phyloP scores from a whole-genome alignment of 2,888 invertebrate genomes.

The Phorcus lineatus region DNA sequence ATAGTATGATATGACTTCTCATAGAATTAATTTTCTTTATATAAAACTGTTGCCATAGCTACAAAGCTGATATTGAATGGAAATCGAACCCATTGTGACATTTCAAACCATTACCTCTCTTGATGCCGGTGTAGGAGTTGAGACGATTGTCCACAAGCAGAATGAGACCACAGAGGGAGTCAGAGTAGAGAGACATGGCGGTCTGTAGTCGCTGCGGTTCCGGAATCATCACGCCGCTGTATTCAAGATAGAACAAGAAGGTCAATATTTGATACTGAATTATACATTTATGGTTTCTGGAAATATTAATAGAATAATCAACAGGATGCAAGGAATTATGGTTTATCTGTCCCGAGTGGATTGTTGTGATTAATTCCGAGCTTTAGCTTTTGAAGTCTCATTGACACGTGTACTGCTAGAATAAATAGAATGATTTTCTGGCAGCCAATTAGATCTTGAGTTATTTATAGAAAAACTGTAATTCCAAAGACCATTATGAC shows the following conservation, averaged over 20 bases:
- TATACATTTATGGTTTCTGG: too few species aligned
- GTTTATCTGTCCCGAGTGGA: too few species aligned
- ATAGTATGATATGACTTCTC: neutral
- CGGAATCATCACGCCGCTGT: slow-evolving; percentile 81
- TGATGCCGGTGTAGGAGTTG: slow-evolving; percentile 81
- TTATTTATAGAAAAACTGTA: too few species aligned
- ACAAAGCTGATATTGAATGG: neutral
- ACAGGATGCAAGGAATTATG: too few species aligned
- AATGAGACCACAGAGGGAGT: slow-evolving; percentile 91
- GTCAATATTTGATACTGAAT: too few species aligned
- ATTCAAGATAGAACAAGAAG: slow-evolving; percentile 11
- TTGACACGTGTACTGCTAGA: too few species aligned
- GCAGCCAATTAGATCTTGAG: too few species aligned
- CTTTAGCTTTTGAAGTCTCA: too few species aligned
- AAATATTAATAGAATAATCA: too few species aligned
- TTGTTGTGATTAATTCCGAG: too few species aligned
- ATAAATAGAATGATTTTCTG: too few species aligned
- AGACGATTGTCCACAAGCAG: slow-evolving; percentile 85
- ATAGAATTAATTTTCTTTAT: neutral
- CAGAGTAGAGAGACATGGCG: slow-evolving; percentile 93
- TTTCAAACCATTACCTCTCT: slow-evolving; percentile 77
- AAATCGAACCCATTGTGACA: neutral
- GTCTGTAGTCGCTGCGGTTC: slow-evolving; percentile 91
- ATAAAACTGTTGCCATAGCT: neutral
- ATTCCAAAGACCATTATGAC: too few species aligned